Conservation (phyloP, 2,113 vertebrate species). For the Cranoglanis bouderius region DNA sequence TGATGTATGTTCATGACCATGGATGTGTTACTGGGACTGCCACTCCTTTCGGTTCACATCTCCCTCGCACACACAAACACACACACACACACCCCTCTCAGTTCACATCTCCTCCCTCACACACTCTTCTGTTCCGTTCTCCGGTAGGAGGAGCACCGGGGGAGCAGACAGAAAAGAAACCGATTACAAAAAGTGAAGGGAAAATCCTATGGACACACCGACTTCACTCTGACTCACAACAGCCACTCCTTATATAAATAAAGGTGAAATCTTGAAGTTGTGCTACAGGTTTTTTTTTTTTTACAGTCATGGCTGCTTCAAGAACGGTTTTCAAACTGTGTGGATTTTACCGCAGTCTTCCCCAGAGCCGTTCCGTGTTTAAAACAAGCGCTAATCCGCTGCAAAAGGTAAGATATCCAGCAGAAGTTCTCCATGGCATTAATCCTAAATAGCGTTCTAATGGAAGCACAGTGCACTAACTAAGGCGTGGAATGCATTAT, state of each 20-base stretch:
- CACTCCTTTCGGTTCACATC: neutral
- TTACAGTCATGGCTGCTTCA: neutral
- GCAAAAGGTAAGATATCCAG: slow-evolving; percentile 18
- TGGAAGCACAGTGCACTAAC: neutral
- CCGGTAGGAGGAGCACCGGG: neutral
- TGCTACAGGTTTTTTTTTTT: neutral
- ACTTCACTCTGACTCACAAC: neutral
- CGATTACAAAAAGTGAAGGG: neutral
- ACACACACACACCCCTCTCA: neutral
- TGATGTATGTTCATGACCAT: neutral
- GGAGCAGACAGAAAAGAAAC: slow-evolving; percentile 1
- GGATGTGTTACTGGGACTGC: neutral
- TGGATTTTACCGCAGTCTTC: slow-evolving; percentile 22
- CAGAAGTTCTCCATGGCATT: neutral
- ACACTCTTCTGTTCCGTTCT: neutral
- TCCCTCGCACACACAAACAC: slow-evolving; percentile 2
- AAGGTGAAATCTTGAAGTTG: neutral
- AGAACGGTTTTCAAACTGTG: neutral
- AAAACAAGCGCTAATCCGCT: neutral
- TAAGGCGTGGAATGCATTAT: neutral
- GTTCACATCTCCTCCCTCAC: neutral
- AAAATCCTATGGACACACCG: neutral
- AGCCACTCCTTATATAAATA: neutral
- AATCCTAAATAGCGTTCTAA: neutral
- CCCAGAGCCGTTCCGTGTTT: neutral